A percentile compares a stretch with the other conserved stretches of the same genome.
Evolutionary conservation across 1,140 invertebrate species (phyloP).

Genomic region (Apis laboriosa): DNA sequence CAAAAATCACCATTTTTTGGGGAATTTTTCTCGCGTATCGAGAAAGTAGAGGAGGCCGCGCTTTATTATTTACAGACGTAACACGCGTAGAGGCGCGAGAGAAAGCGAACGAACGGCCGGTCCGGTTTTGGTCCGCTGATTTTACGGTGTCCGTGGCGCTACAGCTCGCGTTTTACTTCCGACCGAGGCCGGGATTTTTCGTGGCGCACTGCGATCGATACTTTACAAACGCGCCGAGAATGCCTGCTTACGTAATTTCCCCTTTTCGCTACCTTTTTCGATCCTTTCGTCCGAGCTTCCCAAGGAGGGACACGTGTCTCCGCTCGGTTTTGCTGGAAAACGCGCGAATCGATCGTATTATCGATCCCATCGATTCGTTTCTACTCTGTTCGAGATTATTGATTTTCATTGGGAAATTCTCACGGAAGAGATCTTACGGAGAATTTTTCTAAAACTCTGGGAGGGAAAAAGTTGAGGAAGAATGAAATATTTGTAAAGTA

Average conservation of each 20-base stretch:
- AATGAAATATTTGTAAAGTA: too few relatives aligned
- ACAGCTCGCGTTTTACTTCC: slow-evolving; percentile 26
- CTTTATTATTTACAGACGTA: slow-evolving; percentile 58
- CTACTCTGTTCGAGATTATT: too few relatives aligned
- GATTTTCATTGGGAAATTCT: too few relatives aligned
- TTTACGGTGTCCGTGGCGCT: slow-evolving; percentile 44
- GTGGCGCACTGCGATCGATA: slow-evolving; percentile 27
- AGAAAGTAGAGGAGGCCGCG: slow-evolving; percentile 50
- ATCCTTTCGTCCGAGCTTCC: neutral
- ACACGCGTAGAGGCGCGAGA: slow-evolving; percentile 22
- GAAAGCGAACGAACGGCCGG: slow-evolving; percentile 51
- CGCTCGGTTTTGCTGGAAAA: neutral
- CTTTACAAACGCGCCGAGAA: slow-evolving; percentile 28
- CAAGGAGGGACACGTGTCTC: neutral
- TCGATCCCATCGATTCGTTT: neutral
- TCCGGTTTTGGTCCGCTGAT: slow-evolving; percentile 49
- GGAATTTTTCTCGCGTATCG: slow-evolving; percentile 11
- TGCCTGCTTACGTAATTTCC: slow-evolving; percentile 36
- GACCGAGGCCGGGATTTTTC: slow-evolving; percentile 42
- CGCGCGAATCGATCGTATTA: neutral
- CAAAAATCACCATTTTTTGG: neutral
- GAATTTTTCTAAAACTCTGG: too few relatives aligned
- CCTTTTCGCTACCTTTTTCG: neutral
- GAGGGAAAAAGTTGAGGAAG: too few relatives aligned
- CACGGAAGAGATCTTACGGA: too few relatives aligned